Percentiles rank a stretch among this genome's conserved stretches.
These are phyloP conservation scores for Neotoma lepida DNA, from an alignment of 2,113 vertebrate species.

Conservation along the genomic window DNA sequence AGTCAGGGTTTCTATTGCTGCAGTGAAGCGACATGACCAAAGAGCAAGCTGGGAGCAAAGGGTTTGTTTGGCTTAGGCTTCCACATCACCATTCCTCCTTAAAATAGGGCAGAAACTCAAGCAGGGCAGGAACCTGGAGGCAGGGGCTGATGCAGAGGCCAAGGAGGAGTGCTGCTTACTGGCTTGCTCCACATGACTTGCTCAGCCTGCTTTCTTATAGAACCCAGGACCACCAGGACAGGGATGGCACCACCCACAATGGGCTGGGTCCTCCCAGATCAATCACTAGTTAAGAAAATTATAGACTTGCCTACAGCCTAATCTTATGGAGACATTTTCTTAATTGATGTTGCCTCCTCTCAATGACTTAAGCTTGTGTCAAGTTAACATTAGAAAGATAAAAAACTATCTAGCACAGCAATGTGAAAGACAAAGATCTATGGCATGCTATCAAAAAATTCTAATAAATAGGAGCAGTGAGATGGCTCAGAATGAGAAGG, in stretches of 20 bases:
- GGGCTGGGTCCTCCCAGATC: not conserved
- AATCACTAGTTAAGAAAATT: not conserved
- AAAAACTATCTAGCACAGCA: not conserved
- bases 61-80: not conserved
- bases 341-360: not conserved
- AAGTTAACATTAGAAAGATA: not conserved
- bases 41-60: not conserved
- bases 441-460: not conserved
- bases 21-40: not conserved
- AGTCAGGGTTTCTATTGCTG: not conserved
- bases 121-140: not conserved
- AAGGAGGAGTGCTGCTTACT: not conserved
- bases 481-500: not conserved
- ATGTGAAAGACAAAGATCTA: not conserved
- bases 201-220: not conserved
- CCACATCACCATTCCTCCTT: not conserved
- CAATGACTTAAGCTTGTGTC: not conserved
- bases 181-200: not conserved
- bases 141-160: not conserved
- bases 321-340: not conserved
- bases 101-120: not conserved
- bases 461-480: not conserved
- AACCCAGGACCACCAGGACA: not conserved
- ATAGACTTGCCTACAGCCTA: not conserved
- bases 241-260: not conserved